A percentile compares a stretch with the other conserved stretches of the same genome.
Conservation (phyloP, 1,140 invertebrate species). For the Drosophila kurseongensis region DNA sequence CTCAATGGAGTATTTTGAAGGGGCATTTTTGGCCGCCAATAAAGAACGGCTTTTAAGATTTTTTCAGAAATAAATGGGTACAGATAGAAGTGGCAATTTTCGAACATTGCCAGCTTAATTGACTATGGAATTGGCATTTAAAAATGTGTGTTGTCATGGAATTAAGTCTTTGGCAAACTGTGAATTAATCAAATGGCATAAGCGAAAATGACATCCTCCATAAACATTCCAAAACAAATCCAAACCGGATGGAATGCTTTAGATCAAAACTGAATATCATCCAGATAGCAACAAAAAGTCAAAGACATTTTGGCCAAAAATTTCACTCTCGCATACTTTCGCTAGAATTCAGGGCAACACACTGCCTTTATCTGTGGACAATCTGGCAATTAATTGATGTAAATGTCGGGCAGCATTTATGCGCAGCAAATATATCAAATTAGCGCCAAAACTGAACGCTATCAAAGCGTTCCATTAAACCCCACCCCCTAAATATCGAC, state of each 20-base stretch:
- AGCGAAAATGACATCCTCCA: not conserved
- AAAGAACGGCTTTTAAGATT: slow-evolving; percentile 43
- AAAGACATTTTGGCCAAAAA: slow-evolving; percentile 11
- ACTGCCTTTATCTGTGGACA: slow-evolving; percentile 7
- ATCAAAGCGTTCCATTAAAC: slow-evolving; percentile 48
- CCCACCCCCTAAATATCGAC: slow-evolving; percentile 28
- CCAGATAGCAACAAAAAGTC: slow-evolving; percentile 2
- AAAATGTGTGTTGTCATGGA: slow-evolving; percentile 19
- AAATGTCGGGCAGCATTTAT: slow-evolving; percentile 67
- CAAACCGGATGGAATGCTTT: slow-evolving; percentile 12
- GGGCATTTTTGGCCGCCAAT: slow-evolving; percentile 25
- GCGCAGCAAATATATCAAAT: slow-evolving; percentile 75
- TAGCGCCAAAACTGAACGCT: slow-evolving; percentile 59
- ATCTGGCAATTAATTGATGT: slow-evolving; percentile 70
- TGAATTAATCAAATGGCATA: slow-evolving; percentile 19
- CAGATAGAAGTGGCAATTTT: slow-evolving; percentile 33
- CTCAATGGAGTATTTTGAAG: slow-evolving; percentile 25
- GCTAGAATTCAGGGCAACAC: slow-evolving; percentile 57
- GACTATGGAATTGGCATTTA: slow-evolving; percentile 21
- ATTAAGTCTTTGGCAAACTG: slow-evolving; percentile 16
- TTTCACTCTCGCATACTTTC: slow-evolving; percentile 57
- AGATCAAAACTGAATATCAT: not conserved
- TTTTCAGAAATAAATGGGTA: slow-evolving; percentile 30
- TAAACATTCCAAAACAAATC: not conserved
- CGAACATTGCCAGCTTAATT: slow-evolving; percentile 21